Base-by-base conservation (phyloP, 1,140 invertebrate genomes). In the Calliopsis andreniformis region DNA sequence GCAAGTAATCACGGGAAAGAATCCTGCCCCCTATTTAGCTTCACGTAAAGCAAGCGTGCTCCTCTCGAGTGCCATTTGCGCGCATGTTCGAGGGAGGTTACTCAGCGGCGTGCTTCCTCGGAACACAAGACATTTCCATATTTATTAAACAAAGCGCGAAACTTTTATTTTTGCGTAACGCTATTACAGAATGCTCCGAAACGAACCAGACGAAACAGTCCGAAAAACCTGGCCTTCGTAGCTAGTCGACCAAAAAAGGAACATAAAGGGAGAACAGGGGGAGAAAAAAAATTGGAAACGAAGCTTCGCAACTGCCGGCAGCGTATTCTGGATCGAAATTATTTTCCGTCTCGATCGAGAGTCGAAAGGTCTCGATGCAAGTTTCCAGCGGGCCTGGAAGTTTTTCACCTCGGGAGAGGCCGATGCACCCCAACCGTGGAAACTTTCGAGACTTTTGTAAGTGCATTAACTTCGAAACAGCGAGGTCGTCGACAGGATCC, bases 361-460 rank as follows among this genome's bases (percentile, higher is more conserved):
- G 32, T 63, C 69, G 45, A 62, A 39, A 20, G 43, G 32, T 51
- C 43, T 43, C 18, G 35, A 7, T 30, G 20, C 12, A 23, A 56
- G 71, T 67, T 66, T 25, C n/a, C 10, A 12, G 23, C 56, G 32
- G 49, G n/a, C 32, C n/a, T 14, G 6, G 18, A 43, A 53, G 35
- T 32, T 23, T 63, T 64, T 72, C n/a, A 64, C 23, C 62, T 16
- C 2, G 39, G 18, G 58, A 23, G 58, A 7, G 59, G 12, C 35
- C 55, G 49, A 14, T 58, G 14, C 55, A 23, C 25, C 30, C 32
- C 23, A 20, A 2, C n/a, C n/a, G n/a, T n/a, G 8, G 7, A 59
- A 76, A 68, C 55, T 76, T 79, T 55, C 77, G 47, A 53, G 77
- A 76, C 72, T 76, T 68, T 62, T 45, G 28, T 58, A 76, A 79